Conservation (phyloP, 1,140 invertebrate species). For the Mylabris phalerata region DNA sequence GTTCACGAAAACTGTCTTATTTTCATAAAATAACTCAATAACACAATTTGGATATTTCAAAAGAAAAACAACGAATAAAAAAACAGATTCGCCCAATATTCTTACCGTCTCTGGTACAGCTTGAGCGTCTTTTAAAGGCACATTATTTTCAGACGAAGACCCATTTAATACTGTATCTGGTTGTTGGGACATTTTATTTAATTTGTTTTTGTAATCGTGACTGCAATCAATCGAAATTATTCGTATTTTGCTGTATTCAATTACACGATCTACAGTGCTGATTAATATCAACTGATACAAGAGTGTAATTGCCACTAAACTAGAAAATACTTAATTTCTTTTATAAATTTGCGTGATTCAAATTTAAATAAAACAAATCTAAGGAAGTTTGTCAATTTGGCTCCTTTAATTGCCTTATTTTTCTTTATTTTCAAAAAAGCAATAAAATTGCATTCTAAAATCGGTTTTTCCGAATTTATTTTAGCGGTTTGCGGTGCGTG, state of each 20-base stretch:
- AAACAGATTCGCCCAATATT: no score
- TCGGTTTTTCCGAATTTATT: no score
- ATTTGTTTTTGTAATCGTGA: neutral
- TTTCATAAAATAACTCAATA: constrained; percentile 13
- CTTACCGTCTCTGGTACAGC: constrained; percentile 17
- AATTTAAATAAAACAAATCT: no score
- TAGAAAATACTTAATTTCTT: no score
- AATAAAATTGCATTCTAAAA: no score
- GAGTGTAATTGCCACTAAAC: no score
- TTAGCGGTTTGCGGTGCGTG: constrained; percentile 7
- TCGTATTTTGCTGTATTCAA: neutral
- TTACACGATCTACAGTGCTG: constrained; percentile 5
- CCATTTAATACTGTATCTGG: constrained; percentile 21
- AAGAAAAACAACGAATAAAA: no score
- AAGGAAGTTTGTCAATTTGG: no score
- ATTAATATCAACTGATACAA: neutral
- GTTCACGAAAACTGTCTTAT: constrained; percentile 13
- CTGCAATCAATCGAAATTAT: constrained; percentile 4
- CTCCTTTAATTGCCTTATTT: no score
- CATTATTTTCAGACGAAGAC: constrained; percentile 16
- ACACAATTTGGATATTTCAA: neutral
- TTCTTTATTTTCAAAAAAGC: no score
- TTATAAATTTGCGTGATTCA: no score
- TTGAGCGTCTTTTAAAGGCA: constrained; percentile 14
- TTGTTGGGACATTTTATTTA: constrained; percentile 19